Conservation (phyloP, 2,797 vertebrate species). For the Sebastes alutus region DNA sequence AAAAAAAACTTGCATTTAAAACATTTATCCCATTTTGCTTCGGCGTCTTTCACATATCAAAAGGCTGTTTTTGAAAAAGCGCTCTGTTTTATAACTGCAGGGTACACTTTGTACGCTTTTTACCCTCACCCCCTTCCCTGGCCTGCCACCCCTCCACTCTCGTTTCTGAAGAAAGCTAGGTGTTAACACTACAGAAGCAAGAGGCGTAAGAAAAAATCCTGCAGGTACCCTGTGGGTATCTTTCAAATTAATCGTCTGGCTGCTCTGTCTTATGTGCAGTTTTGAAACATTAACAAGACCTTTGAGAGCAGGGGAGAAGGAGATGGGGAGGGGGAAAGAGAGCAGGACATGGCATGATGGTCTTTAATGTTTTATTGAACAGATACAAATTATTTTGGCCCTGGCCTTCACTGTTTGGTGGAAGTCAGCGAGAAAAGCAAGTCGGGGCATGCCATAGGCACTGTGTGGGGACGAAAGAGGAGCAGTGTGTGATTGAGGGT, state of each 20-base stretch:
- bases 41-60: conserved; percentile 81
- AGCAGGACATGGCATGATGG: conserved; percentile 81
- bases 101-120: conserved; percentile 85
- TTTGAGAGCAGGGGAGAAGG: conserved; percentile 78
- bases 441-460: conserved; percentile 77
- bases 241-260: conserved; percentile 88
- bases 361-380: conserved; percentile 88
- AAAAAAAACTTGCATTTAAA: conserved; percentile 78
- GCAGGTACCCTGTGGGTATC: conserved; percentile 87
- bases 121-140: conserved; percentile 62
- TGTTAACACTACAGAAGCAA: conserved; percentile 86
- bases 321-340: conserved; percentile 56
- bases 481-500: conserved; percentile 62
- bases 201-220: conserved; percentile 80
- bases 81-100: conserved; percentile 82
- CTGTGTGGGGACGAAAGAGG: conserved; percentile 65
- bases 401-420: conserved; percentile 79
- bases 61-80: conserved; percentile 82
- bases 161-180: conserved; percentile 79
- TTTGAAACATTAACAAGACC: conserved; percentile 90
- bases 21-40: conserved; percentile 84
- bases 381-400: conserved; percentile 90
- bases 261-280: conserved; percentile 86
- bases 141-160: conserved; percentile 70
- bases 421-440: conserved; percentile 76